Evolutionary conservation across 1,140 invertebrate genomes (phyloP).

Genomic region (Babylonia areolata): DNA sequence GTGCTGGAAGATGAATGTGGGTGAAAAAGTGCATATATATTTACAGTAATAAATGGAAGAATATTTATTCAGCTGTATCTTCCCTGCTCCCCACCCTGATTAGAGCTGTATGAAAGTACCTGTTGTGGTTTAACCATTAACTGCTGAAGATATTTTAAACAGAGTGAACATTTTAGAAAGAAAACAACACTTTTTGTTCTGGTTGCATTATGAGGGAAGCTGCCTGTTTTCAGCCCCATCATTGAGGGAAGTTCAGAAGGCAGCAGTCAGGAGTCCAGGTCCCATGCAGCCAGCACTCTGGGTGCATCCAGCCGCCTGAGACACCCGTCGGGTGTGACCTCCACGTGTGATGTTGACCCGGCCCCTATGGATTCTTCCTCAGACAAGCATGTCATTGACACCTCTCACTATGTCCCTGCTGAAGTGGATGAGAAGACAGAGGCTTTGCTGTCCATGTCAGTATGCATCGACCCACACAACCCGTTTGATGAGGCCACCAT

Average conservation of each 20-base stretch:
- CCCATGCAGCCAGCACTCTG: slow-evolving; percentile 30
- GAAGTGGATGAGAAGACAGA: slow-evolving; percentile 58
- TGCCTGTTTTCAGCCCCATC: slow-evolving; percentile 59
- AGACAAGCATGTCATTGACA: slow-evolving; percentile 65
- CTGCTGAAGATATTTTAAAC: no score
- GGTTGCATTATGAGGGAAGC: no score
- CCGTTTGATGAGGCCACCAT: slow-evolving; percentile 71
- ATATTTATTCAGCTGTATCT: no score
- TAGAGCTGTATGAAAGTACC: no score
- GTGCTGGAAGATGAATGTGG: no score
- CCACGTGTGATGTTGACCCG: background rate
- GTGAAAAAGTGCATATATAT: no score
- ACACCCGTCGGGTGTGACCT: background rate
- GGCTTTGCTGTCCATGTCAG: slow-evolving; percentile 54
- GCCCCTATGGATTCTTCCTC: background rate
- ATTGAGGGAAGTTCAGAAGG: slow-evolving; percentile 67
- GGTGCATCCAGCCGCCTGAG: background rate
- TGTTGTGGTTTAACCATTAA: no score
- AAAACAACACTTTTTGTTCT: no score
- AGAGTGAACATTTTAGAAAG: no score
- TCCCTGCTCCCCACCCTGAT: no score
- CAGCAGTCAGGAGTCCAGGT: slow-evolving; percentile 46
- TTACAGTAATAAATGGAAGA: no score
- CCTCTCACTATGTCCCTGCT: slow-evolving; percentile 58
- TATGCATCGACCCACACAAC: slow-evolving; percentile 67